A percentile compares a stretch with the other conserved stretches of the same genome.
phyloP scores from a whole-genome alignment of 2,888 invertebrate genomes.

The Harpalus rufipes region DNA sequence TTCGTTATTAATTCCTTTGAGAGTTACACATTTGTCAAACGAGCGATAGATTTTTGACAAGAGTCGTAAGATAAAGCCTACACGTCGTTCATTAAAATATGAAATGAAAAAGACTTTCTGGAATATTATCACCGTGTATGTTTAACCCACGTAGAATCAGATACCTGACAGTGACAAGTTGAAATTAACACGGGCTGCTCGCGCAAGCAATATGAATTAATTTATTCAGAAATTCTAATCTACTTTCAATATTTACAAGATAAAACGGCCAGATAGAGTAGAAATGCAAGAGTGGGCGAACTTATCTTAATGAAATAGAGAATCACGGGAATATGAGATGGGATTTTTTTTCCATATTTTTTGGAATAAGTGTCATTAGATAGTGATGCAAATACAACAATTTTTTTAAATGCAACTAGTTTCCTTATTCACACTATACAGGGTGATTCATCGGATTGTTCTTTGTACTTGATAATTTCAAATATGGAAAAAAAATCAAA shows the following conservation, averaged over 20 bases:
- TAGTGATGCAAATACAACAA: not conserved
- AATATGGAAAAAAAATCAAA: no score
- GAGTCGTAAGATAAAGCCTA: slow-evolving; percentile 57
- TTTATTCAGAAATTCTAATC: slow-evolving; percentile 64
- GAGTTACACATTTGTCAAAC: slow-evolving; percentile 36
- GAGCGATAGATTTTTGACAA: slow-evolving; percentile 56
- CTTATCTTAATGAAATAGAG: slow-evolving; percentile 54
- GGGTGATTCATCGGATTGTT: no score
- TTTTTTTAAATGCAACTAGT: no score
- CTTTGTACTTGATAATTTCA: no score
- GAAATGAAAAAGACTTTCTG: slow-evolving; percentile 52
- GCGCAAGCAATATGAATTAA: slow-evolving; percentile 58
- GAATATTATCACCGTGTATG: slow-evolving; percentile 59
- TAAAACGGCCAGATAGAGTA: slow-evolving; percentile 37
- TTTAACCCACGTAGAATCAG: slow-evolving; percentile 63
- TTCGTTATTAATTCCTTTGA: slow-evolving; percentile 29
- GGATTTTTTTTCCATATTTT: not conserved
- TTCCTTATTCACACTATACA: no score
- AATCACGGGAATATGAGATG: slow-evolving; percentile 11
- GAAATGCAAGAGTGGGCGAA: slow-evolving; percentile 42
- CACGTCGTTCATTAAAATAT: slow-evolving; percentile 42
- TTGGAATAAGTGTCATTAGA: not conserved
- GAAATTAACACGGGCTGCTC: slow-evolving; percentile 56
- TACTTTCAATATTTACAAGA: slow-evolving; percentile 66
- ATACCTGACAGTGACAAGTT: slow-evolving; percentile 62